A percentile compares a stretch with the other conserved stretches of the same genome.
phyloP scores from a whole-genome alignment of 2,888 invertebrate species.

The Philopedon plagiatum region DNA sequence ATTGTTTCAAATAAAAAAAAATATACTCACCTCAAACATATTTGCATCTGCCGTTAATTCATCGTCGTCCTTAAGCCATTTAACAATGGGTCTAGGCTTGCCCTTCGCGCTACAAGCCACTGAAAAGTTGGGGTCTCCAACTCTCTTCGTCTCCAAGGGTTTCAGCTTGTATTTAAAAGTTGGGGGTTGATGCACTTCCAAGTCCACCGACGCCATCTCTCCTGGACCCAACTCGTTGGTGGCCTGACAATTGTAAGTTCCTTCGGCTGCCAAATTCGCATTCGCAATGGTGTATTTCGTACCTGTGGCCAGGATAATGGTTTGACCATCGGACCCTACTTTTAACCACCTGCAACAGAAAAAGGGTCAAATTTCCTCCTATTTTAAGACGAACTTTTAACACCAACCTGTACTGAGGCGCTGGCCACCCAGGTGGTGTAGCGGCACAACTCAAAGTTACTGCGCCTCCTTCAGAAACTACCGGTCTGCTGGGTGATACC shows the following conservation, averaged over 20 bases:
- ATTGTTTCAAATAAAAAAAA: background rate
- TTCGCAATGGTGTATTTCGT: conserved; percentile 88
- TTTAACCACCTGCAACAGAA: conserved; percentile 81
- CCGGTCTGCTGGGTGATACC: conserved; percentile 87
- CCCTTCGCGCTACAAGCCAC: conserved; percentile 90
- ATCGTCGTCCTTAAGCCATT: conserved; percentile 89
- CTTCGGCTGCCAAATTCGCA: conserved; percentile 89
- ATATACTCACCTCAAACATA: conserved; percentile 76
- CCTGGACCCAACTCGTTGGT: conserved; percentile 91
- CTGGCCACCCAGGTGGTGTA: conserved; percentile 93
- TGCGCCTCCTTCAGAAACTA: conserved; percentile 86
- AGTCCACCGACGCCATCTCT: conserved; percentile 84
- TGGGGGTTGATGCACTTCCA: conserved; percentile 92
- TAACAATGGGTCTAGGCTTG: conserved; percentile 87
- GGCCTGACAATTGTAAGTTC: conserved; percentile 89
- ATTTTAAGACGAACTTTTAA: conserved; percentile 5
- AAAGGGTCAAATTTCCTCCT: background rate
- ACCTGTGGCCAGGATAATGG: conserved; percentile 82
- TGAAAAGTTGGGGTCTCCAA: conserved; percentile 84
- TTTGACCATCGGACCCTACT: conserved; percentile 77
- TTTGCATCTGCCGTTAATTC: conserved; percentile 84
- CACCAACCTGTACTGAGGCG: conserved; percentile 78
- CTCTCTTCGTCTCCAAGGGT: conserved; percentile 84
- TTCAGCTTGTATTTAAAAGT: conserved; percentile 87
- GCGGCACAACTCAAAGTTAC: conserved; percentile 89